Conservation (phyloP, 2,888 invertebrate genomes). For the Taphrorychus bicolor region DNA sequence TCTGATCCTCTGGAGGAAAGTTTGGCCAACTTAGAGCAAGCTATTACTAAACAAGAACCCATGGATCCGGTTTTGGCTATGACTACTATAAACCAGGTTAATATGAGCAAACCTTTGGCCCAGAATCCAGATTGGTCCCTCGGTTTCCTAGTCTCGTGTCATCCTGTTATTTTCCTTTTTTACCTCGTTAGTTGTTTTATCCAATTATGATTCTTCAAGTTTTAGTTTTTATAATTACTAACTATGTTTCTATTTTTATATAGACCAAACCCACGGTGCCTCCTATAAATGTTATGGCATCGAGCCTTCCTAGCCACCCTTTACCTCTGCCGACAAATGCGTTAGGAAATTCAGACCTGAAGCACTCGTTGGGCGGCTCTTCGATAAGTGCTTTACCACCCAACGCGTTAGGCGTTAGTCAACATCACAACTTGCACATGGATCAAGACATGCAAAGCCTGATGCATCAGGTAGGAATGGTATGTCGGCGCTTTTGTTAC, state of each 20-base stretch:
- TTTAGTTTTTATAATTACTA: background rate
- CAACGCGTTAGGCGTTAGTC: slow-evolving; percentile 21
- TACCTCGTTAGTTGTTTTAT: too few species aligned
- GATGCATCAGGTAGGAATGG: slow-evolving; percentile 45
- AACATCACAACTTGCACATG: slow-evolving; percentile 46
- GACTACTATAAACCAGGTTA: slow-evolving; percentile 36
- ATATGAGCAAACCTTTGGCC: too few species aligned
- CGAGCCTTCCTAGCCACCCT: slow-evolving; percentile 25
- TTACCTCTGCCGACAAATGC: slow-evolving; percentile 18
- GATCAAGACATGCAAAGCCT: slow-evolving; percentile 47
- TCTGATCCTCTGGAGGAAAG: slow-evolving; percentile 77
- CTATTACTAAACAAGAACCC: slow-evolving; percentile 54
- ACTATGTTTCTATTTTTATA: background rate
- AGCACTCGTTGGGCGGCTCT: slow-evolving; percentile 5
- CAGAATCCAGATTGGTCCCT: background rate
- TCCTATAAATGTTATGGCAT: slow-evolving; percentile 11
- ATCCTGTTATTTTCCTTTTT: background rate
- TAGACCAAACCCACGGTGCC: slow-evolving; percentile 22
- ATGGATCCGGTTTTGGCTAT: slow-evolving; percentile 45
- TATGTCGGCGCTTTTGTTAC: slow-evolving; percentile 35
- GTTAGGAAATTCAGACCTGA: slow-evolving; percentile 12
- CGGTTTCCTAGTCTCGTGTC: background rate
- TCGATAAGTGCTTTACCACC: slow-evolving; percentile 22
- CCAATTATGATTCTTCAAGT: too few species aligned
- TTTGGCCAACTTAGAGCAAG: slow-evolving; percentile 73